Evolutionary conservation across 30 jellyfish, hydroid and myxozoan genomes (phyloP), one percentile per base, ranked within the genome.

Genomic region (Catostylus mosaicus): DNA sequence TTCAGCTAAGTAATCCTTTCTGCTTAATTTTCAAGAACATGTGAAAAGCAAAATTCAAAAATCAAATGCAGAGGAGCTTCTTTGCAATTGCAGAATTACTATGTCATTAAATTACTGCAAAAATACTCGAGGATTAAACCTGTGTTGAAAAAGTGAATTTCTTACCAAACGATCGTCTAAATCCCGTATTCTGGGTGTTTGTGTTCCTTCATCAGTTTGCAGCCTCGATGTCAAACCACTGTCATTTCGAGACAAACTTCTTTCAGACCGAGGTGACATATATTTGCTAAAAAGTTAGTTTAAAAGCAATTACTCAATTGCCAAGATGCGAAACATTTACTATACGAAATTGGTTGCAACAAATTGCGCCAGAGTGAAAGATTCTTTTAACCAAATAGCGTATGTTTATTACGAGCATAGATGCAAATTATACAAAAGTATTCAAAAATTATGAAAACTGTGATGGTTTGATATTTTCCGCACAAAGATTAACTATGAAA

Each of bases 241-340:
- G 60, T 80, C 91, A 66, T 66, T 80, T 32, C 84, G 51, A 9
- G 91, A 80, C 56, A 65, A 30, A 51, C 91, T 80, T 46, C 84
- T 57, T 12, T 78, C 89, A 2, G 82, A 78, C 26, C 89, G 83
- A 1, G 91, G 91, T 33, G 91, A 80, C 91, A 80, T 80, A 67
- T 80, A 80, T 36, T 67, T 80, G 48, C 91, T 80, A 47, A 19
- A 48, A 51, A 26, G 26, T 4, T 7, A 32, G 1, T 30, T 50
- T 0, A 38, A 0, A 73, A 9, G 56, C 12, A 16, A 43, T 43
- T 43, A 43, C 8, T 43, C 56, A 43, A n/a, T n/a, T n/a, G n/a
- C n/a, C 56, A 43, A 43, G 56, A 16, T 8, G 56, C 56, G 56
- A 8, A 43, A 6, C 56, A 6, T 43, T 43, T 8, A n/a, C n/a